A percentile compares a stretch with the other conserved stretches of the same genome.
Conservation (phyloP, 2,888 invertebrate species). For the Drosophila yooni region DNA sequence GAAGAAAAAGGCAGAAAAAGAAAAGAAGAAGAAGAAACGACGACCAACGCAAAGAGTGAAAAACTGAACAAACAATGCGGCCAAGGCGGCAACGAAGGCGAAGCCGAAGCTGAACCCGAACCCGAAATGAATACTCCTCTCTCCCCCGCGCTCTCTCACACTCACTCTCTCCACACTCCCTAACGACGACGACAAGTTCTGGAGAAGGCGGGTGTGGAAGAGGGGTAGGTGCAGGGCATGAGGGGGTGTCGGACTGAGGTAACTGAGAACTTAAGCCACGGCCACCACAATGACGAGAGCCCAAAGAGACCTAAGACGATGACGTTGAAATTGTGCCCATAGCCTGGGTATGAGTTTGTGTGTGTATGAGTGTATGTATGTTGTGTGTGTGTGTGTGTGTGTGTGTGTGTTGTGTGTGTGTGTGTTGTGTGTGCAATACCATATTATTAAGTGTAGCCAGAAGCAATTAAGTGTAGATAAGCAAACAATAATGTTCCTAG, state of each 20-base stretch:
- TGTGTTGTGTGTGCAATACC: conserved; percentile 50
- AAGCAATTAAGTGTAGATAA: conserved; percentile 84
- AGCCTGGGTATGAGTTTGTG: conserved; percentile 16
- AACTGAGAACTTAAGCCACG: conserved; percentile 40
- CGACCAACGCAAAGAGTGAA: conserved; percentile 75
- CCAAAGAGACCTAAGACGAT: conserved; percentile 39
- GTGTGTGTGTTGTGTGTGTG: conserved; percentile 26
- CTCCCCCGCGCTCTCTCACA: background rate
- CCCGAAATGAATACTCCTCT: conserved; percentile 1
- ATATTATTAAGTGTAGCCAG: conserved; percentile 83
- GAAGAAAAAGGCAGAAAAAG: conserved; percentile 30
- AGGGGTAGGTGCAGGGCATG: background rate
- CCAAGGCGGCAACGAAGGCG: conserved; percentile 47
- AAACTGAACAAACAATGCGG: conserved; percentile 74
- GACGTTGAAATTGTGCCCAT: conserved; percentile 59
- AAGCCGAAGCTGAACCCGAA: conserved; percentile 5
- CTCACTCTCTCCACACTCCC: conserved; percentile 2
- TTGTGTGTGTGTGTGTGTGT: conserved; percentile 13
- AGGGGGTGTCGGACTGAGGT: conserved; percentile 1
- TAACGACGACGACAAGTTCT: conserved; percentile 38
- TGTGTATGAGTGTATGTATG: conserved; percentile 5
- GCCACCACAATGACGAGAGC: conserved; percentile 46
- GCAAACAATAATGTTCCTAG: conserved; percentile 83
- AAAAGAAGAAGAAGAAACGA: conserved; percentile 25
- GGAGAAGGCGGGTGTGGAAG: conserved; percentile 9